phyloP scores from a whole-genome alignment of 2,888 invertebrate species.

The Abrostola tripartita region DNA sequence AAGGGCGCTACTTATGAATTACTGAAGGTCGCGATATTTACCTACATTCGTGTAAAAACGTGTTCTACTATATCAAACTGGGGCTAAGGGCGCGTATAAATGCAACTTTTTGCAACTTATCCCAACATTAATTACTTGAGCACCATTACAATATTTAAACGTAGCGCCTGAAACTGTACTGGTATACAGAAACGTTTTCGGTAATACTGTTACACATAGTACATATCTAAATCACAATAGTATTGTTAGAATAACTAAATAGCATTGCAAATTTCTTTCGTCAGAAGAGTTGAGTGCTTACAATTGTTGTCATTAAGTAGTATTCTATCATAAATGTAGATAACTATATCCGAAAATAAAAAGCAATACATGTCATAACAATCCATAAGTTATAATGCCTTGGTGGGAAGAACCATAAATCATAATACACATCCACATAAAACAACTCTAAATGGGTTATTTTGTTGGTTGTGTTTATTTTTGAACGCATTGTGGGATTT shows the following conservation, averaged over 20 bases:
- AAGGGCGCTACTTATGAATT: constrained; percentile 51
- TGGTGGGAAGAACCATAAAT: too few relatives aligned
- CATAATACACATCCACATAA: too few relatives aligned
- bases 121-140: neutral
- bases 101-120: neutral
- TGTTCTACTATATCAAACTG: constrained; percentile 12
- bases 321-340: too few relatives aligned
- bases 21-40: constrained; percentile 55
- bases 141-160: neutral
- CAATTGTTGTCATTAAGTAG: too few relatives aligned
- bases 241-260: constrained; percentile 30
- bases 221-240: constrained; percentile 27
- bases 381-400: too few relatives aligned
- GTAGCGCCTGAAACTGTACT: neutral
- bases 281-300: neutral
- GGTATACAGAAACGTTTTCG: neutral
- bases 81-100: too few relatives aligned
- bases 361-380: too few relatives aligned
- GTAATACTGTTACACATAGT: constrained; percentile 15
- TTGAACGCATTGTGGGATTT: too few relatives aligned
- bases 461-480: too few relatives aligned
- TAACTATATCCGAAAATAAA: too few relatives aligned
- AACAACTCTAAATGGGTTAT: too few relatives aligned
- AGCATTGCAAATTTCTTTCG: constrained; percentile 12
- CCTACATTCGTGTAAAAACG: constrained; percentile 18